A percentile compares a stretch with the other conserved stretches of the same genome.
Conservation (phyloP, 2,888 invertebrate species). For the Clitarchus hookeri region DNA sequence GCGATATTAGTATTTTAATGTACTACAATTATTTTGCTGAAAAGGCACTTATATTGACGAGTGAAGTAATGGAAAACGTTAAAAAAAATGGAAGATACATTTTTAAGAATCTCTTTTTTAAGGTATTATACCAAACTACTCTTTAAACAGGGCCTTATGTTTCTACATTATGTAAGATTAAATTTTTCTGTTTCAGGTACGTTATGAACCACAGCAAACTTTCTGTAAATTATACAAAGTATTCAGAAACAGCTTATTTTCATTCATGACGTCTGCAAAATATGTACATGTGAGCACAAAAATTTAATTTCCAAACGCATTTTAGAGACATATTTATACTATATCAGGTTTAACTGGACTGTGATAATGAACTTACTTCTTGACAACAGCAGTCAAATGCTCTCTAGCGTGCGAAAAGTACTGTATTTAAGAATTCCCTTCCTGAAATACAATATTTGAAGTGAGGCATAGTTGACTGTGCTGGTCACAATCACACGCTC, state of each 20-base stretch:
- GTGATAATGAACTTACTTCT: neutral
- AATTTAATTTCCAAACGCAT: neutral
- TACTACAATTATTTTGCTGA: neutral
- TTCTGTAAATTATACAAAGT: too few relatives aligned
- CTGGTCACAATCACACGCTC: neutral
- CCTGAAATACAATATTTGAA: neutral
- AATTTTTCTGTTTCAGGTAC: neutral
- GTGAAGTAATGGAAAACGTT: neutral
- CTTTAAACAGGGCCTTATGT: neutral
- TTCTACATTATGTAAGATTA: neutral
- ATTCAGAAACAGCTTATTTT: too few relatives aligned
- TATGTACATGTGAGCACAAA: too few relatives aligned
- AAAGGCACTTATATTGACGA: neutral
- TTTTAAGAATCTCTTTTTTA: too few relatives aligned
- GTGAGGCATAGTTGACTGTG: neutral
- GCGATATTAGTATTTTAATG: neutral
- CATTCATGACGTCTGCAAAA: too few relatives aligned
- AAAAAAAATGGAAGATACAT: too few relatives aligned
- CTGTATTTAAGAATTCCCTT: constrained; percentile 2
- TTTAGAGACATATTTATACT: neutral
- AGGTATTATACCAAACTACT: too few relatives aligned
- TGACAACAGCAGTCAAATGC: neutral
- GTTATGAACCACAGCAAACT: neutral
- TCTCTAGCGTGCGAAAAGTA: neutral
- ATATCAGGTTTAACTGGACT: neutral